Evolutionary conservation across 2,888 invertebrate genomes (phyloP).

Genomic region (Dilophus febrilis): DNA sequence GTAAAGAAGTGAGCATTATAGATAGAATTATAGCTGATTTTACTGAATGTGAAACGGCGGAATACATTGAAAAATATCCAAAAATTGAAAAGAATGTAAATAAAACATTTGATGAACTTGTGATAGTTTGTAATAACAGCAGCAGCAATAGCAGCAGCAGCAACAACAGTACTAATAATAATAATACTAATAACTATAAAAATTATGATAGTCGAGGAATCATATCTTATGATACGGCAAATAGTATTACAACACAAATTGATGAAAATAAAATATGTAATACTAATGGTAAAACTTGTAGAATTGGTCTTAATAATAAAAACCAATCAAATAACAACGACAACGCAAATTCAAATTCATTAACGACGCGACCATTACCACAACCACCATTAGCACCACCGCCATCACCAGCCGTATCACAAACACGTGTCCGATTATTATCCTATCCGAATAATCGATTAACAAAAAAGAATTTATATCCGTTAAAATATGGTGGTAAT

Average conservation of each 20-base stretch:
- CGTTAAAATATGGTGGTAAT: slow-evolving; percentile 24
- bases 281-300: too few relatives aligned
- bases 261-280: too few relatives aligned
- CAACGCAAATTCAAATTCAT: too few relatives aligned
- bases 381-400: too few relatives aligned
- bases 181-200: too few relatives aligned
- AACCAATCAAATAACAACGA: not conserved
- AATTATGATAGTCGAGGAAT: too few relatives aligned
- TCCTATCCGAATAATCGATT: slow-evolving; percentile 25
- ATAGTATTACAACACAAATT: too few relatives aligned
- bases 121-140: slow-evolving; percentile 30
- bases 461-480: slow-evolving; percentile 20
- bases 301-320: not conserved
- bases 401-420: slow-evolving; percentile 9
- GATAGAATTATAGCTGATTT: slow-evolving; percentile 45
- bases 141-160: slow-evolving; percentile 8
- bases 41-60: slow-evolving; percentile 37
- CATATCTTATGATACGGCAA: too few relatives aligned
- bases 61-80: slow-evolving; percentile 2
- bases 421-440: slow-evolving; percentile 12
- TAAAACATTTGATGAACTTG: slow-evolving; percentile 30
- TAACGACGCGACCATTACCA: not conserved
- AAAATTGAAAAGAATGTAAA: slow-evolving; percentile 9
- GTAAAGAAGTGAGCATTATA: slow-evolving; percentile 37
- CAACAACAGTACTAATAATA: slow-evolving; percentile 3